Evolutionary conservation across 2,797 vertebrate genomes (phyloP).

Genomic region (Danionella dracula): DNA sequence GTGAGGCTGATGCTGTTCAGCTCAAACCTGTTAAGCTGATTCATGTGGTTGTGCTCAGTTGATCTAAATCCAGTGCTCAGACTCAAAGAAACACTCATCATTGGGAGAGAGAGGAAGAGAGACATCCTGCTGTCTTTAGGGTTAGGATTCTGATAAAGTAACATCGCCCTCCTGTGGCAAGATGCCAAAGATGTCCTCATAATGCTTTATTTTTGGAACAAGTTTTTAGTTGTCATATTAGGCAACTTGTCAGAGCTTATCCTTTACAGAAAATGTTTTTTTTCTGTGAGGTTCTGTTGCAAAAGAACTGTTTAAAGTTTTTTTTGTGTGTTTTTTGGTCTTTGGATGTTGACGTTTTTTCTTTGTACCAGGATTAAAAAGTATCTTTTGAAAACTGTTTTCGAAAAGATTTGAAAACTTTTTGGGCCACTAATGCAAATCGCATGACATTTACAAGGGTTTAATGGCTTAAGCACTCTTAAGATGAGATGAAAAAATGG

Average conservation of each 20-base stretch:
- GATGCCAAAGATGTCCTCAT: constrained; percentile 7
- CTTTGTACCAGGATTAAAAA: too few relatives aligned
- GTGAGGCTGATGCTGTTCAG: not conserved
- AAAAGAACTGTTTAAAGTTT: too few relatives aligned
- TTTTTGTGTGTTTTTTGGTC: too few relatives aligned
- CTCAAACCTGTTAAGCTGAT: constrained; percentile 21
- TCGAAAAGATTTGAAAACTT: not conserved
- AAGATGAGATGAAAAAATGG: not conserved
- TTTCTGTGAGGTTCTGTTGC: too few relatives aligned
- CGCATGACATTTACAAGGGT: not conserved
- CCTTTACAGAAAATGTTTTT: too few relatives aligned
- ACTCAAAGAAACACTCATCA: constrained; percentile 1
- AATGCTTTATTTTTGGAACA: too few relatives aligned
- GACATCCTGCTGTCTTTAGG: not conserved
- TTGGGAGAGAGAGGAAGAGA: not conserved
- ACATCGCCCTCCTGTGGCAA: constrained; percentile 31
- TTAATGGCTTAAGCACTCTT: not conserved
- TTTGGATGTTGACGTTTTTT: too few relatives aligned
- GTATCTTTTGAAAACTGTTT: too few relatives aligned
- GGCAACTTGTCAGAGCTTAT: too few relatives aligned
- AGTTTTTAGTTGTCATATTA: too few relatives aligned
- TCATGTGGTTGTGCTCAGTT: constrained; percentile 19
- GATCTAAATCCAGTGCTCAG: constrained; percentile 13
- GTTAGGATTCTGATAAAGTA: not conserved
- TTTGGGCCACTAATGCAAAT: not conserved